Base-by-base conservation (phyloP, 23 tunicate species). In the Ascidia mentula region DNA sequence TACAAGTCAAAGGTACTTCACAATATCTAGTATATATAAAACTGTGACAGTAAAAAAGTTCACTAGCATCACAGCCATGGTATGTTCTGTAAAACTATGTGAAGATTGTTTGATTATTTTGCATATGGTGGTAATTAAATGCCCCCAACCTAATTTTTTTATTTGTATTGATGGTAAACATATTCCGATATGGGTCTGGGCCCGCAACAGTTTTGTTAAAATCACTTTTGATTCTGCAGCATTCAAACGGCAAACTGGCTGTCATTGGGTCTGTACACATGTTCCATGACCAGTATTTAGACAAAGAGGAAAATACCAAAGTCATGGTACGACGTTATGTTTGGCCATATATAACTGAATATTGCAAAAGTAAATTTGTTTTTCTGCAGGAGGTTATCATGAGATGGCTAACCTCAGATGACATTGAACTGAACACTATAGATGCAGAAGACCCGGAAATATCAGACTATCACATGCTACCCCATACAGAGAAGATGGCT, bases 401-500 rank as follows among this genome's bases (percentile, higher is more conserved):
- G 39, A 78, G 80, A 61, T 93, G 98, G 98, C 72, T 93, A 69
- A 93, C 98, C 12, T 80, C 82, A 6, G 90, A 93, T 75, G 98
- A 93, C 45, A 84, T 93, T 12, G 84, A 84, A 35, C 40, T 93
- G 72, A 88, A 93, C 75, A 82, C 87, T 7, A 93, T 93, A 35
- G 98, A 93, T 72, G 93, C 98, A 0, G 93, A 93, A 73, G 92
- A 93, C 38, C 98, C 98, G n/a, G 98, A 93, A 73, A 93, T 93
- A 80, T 84, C 93, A 24, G 98, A 93, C 77, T 93, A 93, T 81
- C 89, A 93, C 79, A 88, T 84, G 92, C 74, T 93, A 35, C 98
- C 98, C 0, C 73, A 84, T 69, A 93, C 93, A 6, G 86, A 77
- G 60, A 71, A 72, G 82, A 75, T 93, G 34, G 86, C 93, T 0